These are phyloP conservation scores for Brachionus plicatilis DNA, from an alignment of 1,140 invertebrate species.

Conservation along the genomic window DNA sequence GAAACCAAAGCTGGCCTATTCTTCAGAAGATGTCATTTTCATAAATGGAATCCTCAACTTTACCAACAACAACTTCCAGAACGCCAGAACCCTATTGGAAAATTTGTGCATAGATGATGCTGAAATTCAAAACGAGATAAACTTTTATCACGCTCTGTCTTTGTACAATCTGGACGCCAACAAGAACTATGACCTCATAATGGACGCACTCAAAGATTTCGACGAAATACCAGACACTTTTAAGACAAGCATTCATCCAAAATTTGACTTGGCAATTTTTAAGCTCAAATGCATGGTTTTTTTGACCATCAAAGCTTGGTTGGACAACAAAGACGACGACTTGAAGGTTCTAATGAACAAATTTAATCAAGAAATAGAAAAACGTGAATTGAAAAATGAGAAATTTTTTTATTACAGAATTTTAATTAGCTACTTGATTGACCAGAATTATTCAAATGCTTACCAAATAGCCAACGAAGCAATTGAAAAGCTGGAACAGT, in stretches of 20 bases:
- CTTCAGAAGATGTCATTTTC: neutral
- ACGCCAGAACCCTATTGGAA: neutral
- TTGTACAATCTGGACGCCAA: neutral
- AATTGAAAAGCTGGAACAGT: neutral
- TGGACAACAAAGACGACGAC: neutral
- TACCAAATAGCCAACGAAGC: neutral
- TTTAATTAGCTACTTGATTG: neutral
- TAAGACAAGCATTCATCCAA: neutral
- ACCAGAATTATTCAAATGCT: neutral
- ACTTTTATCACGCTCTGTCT: neutral
- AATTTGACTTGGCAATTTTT: neutral
- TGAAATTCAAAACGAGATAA: slow-evolving; percentile 21
- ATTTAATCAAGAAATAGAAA: neutral
- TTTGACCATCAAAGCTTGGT: neutral
- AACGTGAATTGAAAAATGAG: neutral
- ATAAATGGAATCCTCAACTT: neutral
- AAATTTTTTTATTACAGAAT: neutral
- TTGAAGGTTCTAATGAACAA: neutral
- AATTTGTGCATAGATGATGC: neutral
- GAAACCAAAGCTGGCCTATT: neutral
- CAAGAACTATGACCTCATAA: neutral
- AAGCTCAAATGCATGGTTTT: neutral
- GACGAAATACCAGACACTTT: neutral
- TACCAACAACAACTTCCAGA: neutral
- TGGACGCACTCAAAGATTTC: neutral